Conservation (phyloP, 2,113 vertebrate species). For the Notarius lentiginosus region DNA sequence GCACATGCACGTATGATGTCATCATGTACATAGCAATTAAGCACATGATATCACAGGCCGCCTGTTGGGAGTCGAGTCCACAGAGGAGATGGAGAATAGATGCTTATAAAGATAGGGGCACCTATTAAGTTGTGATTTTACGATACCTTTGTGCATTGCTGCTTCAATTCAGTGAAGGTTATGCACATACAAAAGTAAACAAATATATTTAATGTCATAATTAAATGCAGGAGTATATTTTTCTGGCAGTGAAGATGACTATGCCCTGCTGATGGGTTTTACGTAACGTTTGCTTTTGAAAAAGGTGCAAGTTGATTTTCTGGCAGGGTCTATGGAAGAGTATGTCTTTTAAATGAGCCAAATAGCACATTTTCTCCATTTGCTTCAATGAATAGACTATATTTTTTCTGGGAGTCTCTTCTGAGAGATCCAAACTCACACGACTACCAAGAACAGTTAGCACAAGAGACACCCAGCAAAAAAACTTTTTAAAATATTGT, state of each 20-base stretch:
- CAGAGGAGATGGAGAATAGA: slow-evolving; percentile 2
- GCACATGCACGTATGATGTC: slow-evolving; percentile 53
- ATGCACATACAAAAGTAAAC: neutral
- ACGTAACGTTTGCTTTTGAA: neutral
- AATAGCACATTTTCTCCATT: neutral
- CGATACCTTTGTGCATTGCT: neutral
- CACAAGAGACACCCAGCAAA: neutral
- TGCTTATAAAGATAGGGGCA: slow-evolving; percentile 32
- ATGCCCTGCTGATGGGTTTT: neutral
- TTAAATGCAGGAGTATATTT: neutral
- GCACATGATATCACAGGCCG: slow-evolving; percentile 53
- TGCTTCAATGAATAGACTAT: neutral
- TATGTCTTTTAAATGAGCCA: neutral
- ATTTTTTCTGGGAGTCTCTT: neutral
- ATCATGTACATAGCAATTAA: slow-evolving; percentile 47
- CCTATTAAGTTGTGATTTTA: slow-evolving; percentile 9
- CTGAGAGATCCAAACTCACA: neutral
- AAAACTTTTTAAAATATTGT: neutral
- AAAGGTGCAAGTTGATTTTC: neutral
- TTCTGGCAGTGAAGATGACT: neutral
- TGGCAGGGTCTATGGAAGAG: neutral
- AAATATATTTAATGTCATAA: neutral
- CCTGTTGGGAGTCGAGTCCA: slow-evolving; percentile 39
- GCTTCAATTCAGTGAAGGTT: neutral
- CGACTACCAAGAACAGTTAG: neutral